Evolutionary conservation across 2,888 invertebrate genomes (phyloP).

Genomic region (Cephus spinipes): DNA sequence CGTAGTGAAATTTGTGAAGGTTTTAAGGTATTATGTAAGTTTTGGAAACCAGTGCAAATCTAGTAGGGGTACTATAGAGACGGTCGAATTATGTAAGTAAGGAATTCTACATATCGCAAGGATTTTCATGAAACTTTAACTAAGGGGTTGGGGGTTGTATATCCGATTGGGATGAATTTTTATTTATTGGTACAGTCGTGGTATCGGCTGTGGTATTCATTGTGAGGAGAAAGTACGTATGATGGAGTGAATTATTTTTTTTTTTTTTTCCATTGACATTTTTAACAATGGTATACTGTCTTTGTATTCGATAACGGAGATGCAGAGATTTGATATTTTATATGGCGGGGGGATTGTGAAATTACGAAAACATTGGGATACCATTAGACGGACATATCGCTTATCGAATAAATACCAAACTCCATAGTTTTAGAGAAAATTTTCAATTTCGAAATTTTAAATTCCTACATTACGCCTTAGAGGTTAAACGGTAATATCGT

Average conservation of each 20-base stretch:
- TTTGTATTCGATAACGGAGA: background rate
- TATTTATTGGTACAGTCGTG: conserved; percentile 11
- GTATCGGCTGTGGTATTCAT: background rate
- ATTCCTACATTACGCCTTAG: conserved; percentile 33
- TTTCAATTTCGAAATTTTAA: conserved; percentile 52
- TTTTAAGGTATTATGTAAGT: background rate
- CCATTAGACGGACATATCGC: conserved; percentile 58
- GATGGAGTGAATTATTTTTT: background rate
- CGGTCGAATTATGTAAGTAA: conserved; percentile 19
- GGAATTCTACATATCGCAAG: conserved; percentile 32
- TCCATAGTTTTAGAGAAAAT: conserved; percentile 49
- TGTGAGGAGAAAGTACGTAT: background rate
- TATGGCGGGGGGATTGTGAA: background rate
- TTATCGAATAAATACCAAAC: conserved; percentile 52
- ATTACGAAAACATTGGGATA: background rate
- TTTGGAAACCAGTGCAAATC: conserved; percentile 24
- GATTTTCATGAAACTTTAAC: background rate
- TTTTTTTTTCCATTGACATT: background rate
- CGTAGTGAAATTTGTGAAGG: background rate
- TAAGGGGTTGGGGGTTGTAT: background rate
- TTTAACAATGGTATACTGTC: background rate
- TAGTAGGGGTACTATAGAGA: conserved; percentile 15
- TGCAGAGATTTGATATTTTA: background rate
- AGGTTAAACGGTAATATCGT: conserved; percentile 51
- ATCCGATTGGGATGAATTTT: conserved; percentile 10